Conservation (phyloP, 2,113 vertebrate genomes). For the Tichodroma muraria region DNA sequence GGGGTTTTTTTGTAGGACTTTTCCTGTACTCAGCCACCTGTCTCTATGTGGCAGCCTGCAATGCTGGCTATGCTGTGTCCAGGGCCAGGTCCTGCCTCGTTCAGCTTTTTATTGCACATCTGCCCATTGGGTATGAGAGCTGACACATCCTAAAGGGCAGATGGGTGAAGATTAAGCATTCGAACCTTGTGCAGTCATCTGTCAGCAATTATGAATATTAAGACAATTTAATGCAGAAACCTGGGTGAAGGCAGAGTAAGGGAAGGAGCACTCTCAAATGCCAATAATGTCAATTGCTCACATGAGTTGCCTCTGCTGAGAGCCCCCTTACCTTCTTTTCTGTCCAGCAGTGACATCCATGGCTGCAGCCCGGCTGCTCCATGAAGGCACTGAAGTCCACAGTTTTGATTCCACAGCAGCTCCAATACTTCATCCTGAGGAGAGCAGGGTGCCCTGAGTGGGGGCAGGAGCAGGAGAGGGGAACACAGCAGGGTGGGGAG, state of each 20-base stretch:
- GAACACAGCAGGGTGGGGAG: neutral
- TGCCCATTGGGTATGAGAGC: neutral
- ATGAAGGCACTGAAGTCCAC: conserved; percentile 89
- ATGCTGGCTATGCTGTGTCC: accelerated
- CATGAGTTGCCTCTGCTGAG: accelerated
- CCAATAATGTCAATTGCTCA: neutral
- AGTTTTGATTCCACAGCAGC: conserved; percentile 89
- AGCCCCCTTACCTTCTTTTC: conserved; percentile 72
- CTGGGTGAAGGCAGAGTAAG: neutral
- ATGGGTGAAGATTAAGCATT: neutral
- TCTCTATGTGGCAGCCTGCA: neutral
- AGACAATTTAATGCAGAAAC: neutral
- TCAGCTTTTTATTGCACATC: neutral
- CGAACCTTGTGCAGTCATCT: neutral
- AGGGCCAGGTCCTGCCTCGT: neutral
- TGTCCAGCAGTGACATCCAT: conserved; percentile 83
- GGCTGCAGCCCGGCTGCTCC: conserved; percentile 88
- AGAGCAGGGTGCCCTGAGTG: neutral
- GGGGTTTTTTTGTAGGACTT: neutral
- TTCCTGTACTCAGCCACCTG: neutral
- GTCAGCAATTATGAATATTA: neutral
- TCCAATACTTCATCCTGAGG: conserved; percentile 94
- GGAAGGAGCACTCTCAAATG: neutral
- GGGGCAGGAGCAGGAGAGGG: neutral
- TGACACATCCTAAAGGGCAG: neutral